Evolutionary conservation across 2,113 vertebrate species (phyloP).

Genomic region (Aphelocoma coerulescens): DNA sequence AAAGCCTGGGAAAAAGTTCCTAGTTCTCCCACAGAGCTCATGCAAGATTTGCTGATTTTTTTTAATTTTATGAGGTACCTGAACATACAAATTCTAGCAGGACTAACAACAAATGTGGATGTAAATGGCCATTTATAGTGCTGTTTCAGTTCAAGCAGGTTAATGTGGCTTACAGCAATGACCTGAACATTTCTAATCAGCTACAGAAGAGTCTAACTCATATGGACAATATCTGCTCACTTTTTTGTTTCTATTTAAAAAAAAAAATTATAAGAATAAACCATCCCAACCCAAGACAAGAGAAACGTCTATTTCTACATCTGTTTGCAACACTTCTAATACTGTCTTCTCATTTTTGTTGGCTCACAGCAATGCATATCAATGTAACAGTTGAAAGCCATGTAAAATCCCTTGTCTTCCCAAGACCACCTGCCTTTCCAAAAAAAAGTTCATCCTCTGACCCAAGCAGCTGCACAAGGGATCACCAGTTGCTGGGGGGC

Average conservation of each 20-base stretch:
- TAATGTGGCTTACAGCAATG: neutral
- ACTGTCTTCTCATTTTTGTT: neutral
- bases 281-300: neutral
- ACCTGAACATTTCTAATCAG: neutral
- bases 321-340: neutral
- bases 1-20: neutral
- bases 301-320: neutral
- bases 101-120: neutral
- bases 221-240: neutral
- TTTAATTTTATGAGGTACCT: neutral
- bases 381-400: neutral
- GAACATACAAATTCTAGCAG: neutral
- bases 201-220: neutral
- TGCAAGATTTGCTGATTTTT: neutral
- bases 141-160: neutral
- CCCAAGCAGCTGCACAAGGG: neutral
- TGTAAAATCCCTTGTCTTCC: neutral
- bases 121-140: neutral
- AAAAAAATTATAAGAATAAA: neutral
- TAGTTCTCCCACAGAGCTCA: neutral
- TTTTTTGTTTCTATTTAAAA: neutral
- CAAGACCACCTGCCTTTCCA: neutral
- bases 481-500: rapidly evolving
- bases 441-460: neutral
- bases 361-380: neutral